Base-by-base conservation (phyloP, 2,888 invertebrate genomes). In the Drosophila peninsularis region DNA sequence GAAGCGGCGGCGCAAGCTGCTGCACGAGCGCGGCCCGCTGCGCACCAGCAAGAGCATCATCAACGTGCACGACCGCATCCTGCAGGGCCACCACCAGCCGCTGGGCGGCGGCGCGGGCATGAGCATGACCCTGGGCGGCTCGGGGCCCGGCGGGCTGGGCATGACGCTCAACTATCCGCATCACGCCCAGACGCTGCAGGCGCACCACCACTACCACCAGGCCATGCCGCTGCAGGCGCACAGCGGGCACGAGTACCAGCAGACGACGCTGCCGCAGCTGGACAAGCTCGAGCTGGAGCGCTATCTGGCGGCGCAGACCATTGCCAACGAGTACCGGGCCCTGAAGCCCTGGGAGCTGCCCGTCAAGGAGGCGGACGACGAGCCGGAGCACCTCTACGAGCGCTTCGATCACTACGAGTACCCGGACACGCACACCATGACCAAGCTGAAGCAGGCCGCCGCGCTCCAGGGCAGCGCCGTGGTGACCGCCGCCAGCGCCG, bases 331-430 rank as follows among this genome's bases (percentile, higher is more conserved):
- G 65, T 93, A 93, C 77, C 86, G 92, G 60, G 92, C 92, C 14
- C 80, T 92, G 45, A 91, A 92, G 67, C 92, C 92, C 21, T 93
- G 93, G 93, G 92, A 92, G 72, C 72, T 92, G 82, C 91, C 92
- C 19, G 90, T 91, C n/a, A 92, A 92, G 67, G 91, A 92, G 71
- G 88, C 90, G 13, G 89, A 90, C 57, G 92, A 92, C 36, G 92
- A 92, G 65, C 91, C 92, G 5, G 93, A 92, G 63, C 92, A 93
- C 78, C 86, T 92, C 41, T 93, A 93, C 68, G 93, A 93, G 73
- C 92, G 92, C 58, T 93, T 93, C 82, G 93, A 92, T 73, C 92
- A 92, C 73, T 93, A 92, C 66, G 92, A 92, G 58, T 92, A 92
- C 68, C 92, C 92, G 13, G 92, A 92, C 60, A 90, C 93, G 82